Evolutionary conservation across 2,113 vertebrate species (phyloP), one percentile per base, ranked within the genome.

Genomic region (Cyphomyrus plagiostoma): DNA sequence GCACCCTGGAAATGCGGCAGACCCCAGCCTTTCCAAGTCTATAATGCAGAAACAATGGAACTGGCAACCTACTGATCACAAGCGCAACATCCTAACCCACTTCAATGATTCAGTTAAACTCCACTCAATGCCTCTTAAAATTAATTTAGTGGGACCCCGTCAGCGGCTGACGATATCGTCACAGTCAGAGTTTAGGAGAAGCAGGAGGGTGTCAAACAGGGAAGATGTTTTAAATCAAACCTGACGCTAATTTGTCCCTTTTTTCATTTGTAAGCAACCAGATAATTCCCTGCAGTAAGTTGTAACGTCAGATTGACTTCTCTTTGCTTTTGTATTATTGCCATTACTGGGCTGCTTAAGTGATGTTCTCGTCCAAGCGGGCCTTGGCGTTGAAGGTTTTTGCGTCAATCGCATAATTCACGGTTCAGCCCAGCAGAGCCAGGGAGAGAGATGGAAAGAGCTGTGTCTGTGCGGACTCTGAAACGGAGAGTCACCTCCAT

Each of bases 401-500:
- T n/a, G 1, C 53, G 26, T 26, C 3, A 53, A 50, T 48, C n/a
- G 17, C 49, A 21, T 52, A 10, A 15, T 53, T 7, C 50, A 15
- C 50, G 42, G 62, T 39, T 53, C 66, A 82, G 70, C 77, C 52
- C 30, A 53, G 23, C 50, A 19, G 30, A 52, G 48, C 26, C 11
- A 3, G 46, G 49, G 39, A 30, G 62, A 30, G n/a, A 50, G 26
- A 77, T 50, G 88, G 50, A 46, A 84, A 30, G 19, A 17, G n/a
- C 15, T 26, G 62, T 8, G 86, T 50, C 23, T 10, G 53, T 56
- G n/a, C 49, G 77, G 58, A 10, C 39, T 9, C 52, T 88, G 74
- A 92, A 90, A 92, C 89, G 86, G 90, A 90, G 66, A 42, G 85
- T 91, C 91, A 91, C 91, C 90, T 89, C 86, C 86, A 92, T 93